Conservation (phyloP, 2,888 invertebrate species). For the Sialis fuliginosa region DNA sequence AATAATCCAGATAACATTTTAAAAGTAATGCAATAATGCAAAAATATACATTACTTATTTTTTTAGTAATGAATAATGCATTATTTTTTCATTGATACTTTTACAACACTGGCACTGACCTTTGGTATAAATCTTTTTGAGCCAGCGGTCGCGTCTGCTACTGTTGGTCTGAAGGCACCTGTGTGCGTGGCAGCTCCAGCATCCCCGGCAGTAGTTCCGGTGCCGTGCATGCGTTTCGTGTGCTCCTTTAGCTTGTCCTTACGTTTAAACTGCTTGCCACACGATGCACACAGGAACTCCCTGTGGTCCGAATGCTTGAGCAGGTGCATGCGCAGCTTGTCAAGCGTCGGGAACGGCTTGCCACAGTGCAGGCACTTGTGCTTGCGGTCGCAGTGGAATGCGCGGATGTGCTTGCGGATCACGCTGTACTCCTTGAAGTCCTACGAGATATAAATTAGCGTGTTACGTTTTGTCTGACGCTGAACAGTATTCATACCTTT, state of each 20-base stretch:
- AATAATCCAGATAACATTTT: no score
- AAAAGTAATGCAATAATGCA: no score
- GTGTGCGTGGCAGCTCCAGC: not conserved
- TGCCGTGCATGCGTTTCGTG: constrained; percentile 43
- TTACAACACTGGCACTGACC: constrained; percentile 15
- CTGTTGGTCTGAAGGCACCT: not conserved
- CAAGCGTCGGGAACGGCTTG: constrained; percentile 49
- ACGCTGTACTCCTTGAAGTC: constrained; percentile 48
- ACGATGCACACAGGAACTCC: constrained; percentile 57
- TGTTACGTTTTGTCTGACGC: not conserved
- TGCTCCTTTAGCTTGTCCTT: constrained; percentile 60
- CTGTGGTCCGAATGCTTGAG: constrained; percentile 44
- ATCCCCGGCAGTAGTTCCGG: not conserved
- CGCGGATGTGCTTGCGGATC: constrained; percentile 54
- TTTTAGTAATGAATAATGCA: no score
- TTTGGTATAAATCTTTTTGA: constrained; percentile 13
- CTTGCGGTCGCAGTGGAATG: constrained; percentile 50
- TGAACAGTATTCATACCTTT: constrained; percentile 24
- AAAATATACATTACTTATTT: no score
- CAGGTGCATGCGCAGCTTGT: constrained; percentile 55
- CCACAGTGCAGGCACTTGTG: constrained; percentile 49
- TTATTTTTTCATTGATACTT: no score
- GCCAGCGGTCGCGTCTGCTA: constrained; percentile 9
- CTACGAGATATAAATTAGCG: constrained; percentile 16
- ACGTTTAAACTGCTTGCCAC: constrained; percentile 60